Evolutionary conservation across 1,140 invertebrate species (phyloP).

Genomic region (Drosophila hydei): DNA sequence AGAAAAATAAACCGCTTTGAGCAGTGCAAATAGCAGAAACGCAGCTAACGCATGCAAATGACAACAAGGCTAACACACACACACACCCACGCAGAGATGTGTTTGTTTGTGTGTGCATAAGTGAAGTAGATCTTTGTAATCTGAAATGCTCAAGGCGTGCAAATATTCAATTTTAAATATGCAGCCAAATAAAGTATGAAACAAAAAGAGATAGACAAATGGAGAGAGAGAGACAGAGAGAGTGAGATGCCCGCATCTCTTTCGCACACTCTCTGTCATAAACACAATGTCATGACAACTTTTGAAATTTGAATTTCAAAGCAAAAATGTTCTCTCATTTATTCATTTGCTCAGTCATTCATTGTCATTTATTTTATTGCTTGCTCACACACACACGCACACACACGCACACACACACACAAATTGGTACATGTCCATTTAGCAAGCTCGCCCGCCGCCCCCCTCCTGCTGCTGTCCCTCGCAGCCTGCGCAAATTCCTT

Average conservation of each 20-base stretch:
- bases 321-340: conserved; percentile 71
- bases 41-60: conserved; percentile 75
- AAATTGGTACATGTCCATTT: conserved; percentile 67
- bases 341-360: conserved; percentile 81
- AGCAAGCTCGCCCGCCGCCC: conserved; percentile 17
- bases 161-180: conserved; percentile 83
- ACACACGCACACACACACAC: conserved; percentile 6
- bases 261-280: conserved; percentile 48
- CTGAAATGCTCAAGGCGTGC: conserved; percentile 79
- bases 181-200: conserved; percentile 50
- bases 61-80: conserved; percentile 58
- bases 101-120: conserved; percentile 62
- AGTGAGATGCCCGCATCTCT: background rate
- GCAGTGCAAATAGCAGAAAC: conserved; percentile 73
- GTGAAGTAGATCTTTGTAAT: conserved; percentile 81
- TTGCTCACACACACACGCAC: conserved; percentile 44
- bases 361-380: conserved; percentile 81
- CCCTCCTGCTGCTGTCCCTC: conserved; percentile 33
- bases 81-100: conserved; percentile 8
- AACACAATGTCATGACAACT: conserved; percentile 82
- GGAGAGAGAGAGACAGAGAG: conserved; percentile 1
- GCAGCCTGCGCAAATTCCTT: conserved; percentile 49
- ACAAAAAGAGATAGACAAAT: conserved; percentile 29
- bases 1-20: conserved; percentile 77
- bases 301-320: conserved; percentile 83